Conservation (phyloP, 2,888 invertebrate genomes). For the Penaeus monodon region DNA sequence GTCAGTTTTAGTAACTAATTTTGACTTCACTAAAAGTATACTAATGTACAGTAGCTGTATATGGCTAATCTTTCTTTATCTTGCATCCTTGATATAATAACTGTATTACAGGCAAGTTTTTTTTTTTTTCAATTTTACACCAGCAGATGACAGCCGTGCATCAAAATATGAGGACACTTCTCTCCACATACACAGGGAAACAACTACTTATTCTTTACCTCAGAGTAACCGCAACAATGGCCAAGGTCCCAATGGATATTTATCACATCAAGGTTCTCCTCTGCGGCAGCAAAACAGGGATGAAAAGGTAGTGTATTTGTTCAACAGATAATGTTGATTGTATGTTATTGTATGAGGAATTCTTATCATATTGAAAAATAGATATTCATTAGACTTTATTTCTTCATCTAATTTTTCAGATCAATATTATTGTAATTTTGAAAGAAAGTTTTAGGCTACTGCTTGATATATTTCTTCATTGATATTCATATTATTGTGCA, state of each 20-base stretch:
- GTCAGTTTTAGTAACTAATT: too few species aligned
- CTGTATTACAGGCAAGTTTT: not conserved
- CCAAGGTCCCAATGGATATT: slow-evolving; percentile 41
- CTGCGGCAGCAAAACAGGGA: not conserved
- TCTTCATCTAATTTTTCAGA: too few species aligned
- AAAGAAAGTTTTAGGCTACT: not conserved
- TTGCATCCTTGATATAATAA: not conserved
- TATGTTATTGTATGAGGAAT: not conserved
- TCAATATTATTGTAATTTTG: too few species aligned
- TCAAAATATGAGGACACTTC: slow-evolving; percentile 57
- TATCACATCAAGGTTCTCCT: slow-evolving; percentile 36
- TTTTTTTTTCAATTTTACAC: not conserved
- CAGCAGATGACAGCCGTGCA: slow-evolving; percentile 42
- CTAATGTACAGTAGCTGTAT: not conserved
- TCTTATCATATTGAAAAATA: not conserved
- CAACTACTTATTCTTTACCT: slow-evolving; percentile 43
- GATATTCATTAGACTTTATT: not conserved
- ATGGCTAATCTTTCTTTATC: not conserved
- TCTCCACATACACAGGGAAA: slow-evolving; percentile 54
- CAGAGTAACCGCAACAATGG: slow-evolving; percentile 24
- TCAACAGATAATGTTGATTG: not conserved
- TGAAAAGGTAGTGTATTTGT: slow-evolving; percentile 31
- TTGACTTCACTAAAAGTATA: not conserved
- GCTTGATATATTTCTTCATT: not conserved
- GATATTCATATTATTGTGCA: too few species aligned